phyloP scores from a whole-genome alignment of 2,113 vertebrate species.

The Platysteira castanea region DNA sequence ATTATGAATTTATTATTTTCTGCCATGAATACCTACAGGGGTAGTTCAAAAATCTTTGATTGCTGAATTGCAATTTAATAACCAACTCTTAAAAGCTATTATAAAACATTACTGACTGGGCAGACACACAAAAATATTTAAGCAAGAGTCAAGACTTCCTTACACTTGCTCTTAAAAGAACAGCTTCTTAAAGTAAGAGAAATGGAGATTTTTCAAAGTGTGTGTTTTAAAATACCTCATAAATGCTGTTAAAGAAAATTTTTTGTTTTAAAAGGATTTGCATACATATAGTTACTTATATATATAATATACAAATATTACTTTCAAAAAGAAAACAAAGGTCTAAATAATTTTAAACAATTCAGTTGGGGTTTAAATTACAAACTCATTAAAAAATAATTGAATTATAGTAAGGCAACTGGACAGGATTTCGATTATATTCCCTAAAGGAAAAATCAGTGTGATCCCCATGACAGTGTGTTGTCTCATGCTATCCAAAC shows the following conservation, averaged over 20 bases:
- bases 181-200: background rate
- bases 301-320: background rate
- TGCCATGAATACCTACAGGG: background rate
- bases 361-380: background rate
- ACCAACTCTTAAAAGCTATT: constrained; percentile 27
- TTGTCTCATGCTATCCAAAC: background rate
- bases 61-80: constrained; percentile 48
- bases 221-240: background rate
- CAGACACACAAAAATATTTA: constrained; percentile 49
- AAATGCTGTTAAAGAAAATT: background rate
- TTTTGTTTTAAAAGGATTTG: background rate
- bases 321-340: background rate
- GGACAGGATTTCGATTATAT: background rate
- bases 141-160: constrained; percentile 18
- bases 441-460: background rate
- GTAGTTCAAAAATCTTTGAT: constrained; percentile 2
- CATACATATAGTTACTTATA: background rate
- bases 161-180: background rate
- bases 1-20: constrained; percentile 22
- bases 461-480: background rate
- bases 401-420: background rate
- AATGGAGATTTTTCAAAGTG: background rate
- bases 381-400: background rate
- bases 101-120: background rate
- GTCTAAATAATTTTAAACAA: background rate